Evolutionary conservation across 2,797 vertebrate species (phyloP), one percentile per base, ranked within the genome.

Genomic region (Loris lydekkerianus): DNA sequence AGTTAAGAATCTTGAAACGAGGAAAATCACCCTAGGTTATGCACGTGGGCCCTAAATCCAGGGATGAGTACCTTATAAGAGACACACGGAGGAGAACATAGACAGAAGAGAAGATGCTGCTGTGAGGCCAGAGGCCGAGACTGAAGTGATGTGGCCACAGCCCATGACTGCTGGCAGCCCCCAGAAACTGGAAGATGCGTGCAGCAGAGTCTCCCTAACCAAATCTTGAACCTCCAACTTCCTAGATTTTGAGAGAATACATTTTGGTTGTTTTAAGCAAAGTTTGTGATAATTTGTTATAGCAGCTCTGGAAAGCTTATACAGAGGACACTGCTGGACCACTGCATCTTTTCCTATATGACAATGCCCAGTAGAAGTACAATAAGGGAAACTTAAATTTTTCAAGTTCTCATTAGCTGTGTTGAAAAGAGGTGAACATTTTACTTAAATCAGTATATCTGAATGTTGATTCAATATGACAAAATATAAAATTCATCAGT

Each of bases 131-230:
- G 61, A 67, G 40, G 14, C 56, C 43, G 46, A 49, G 18, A 14
- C 21, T 11, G 1, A 23, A 61, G 29, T 7, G 10, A 34, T 3
- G 5, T 1, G 6, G 34, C 37, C 61, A 0, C 18, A 27, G n/a
- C 75, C 61, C 46, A 6, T 23, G 37, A 25, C 20, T 49, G 25
- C 23, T 60, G 72, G 49, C 20, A 60, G n/a, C 43, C 14, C 1
- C 37, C 29, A 4, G 56, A 27, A 37, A 7, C 3, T 46, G 46
- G 15, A 56, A 56, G 53, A 63, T 25, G 0, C 2, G 15, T 40
- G 58, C 20, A 20, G 11, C 23, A 20, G 18, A 5, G 20, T 15
- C 10, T 43, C 9, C 49, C 37, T 3, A 15, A 27, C 0, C 5
- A 40, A 17, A 27, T 13, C 60, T n/a, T 40, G 34, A 15, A 56